Evolutionary conservation across 1,140 invertebrate genomes (phyloP).

Genomic region (Lepidurus couesii): DNA sequence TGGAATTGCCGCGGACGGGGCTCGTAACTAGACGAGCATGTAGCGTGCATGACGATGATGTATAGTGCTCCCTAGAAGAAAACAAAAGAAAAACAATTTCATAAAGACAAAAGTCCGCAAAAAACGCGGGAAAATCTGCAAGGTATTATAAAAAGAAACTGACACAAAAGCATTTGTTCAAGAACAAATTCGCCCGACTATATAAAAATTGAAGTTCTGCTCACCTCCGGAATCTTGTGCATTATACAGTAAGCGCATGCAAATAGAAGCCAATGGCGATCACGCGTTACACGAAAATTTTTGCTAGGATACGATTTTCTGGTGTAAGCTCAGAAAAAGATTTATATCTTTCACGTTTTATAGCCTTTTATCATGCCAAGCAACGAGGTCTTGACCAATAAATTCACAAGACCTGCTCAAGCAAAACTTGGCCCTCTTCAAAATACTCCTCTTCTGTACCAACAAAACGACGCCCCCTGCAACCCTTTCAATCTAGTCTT

Average conservation of each 20-base stretch:
- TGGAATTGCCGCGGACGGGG: not conserved
- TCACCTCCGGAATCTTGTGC: not conserved
- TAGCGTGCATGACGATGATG: conserved; percentile 9
- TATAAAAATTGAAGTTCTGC: not conserved
- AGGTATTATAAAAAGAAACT: not conserved
- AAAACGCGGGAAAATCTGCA: not conserved
- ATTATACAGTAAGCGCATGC: not conserved
- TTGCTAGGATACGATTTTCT: not conserved
- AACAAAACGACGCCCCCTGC: not conserved
- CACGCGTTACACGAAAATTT: conserved; percentile 5
- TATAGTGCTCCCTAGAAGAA: not conserved
- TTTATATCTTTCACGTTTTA: not conserved
- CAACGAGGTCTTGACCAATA: not conserved
- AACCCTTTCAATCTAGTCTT: too few relatives aligned
- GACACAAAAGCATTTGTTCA: not conserved
- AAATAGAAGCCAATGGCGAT: not conserved
- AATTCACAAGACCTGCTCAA: not conserved
- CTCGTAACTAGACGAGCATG: conserved; percentile 8
- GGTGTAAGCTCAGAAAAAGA: not conserved
- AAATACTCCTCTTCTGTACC: not conserved
- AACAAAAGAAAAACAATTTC: not conserved
- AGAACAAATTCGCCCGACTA: not conserved
- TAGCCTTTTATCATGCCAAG: not conserved
- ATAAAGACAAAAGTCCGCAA: not conserved
- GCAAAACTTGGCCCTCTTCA: not conserved